Conservation (phyloP, 1,140 invertebrate species). For the Euura saliciscinereae region DNA sequence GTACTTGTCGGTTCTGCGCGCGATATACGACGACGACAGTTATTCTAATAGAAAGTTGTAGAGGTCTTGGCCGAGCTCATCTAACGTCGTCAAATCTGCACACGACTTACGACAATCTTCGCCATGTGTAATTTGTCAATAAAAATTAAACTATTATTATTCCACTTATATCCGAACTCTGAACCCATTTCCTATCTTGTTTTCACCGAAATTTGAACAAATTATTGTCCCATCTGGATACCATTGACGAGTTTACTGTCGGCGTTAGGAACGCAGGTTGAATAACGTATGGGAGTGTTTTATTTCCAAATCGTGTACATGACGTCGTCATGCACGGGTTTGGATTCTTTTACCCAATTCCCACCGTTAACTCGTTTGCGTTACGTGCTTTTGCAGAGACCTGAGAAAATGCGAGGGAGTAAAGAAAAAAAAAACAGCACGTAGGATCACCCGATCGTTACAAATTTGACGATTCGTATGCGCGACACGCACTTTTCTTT, state of each 20-base stretch:
- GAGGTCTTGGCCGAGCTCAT: too few relatives aligned
- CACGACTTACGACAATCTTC: too few relatives aligned
- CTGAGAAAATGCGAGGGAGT: background rate
- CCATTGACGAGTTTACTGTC: background rate
- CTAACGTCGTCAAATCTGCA: too few relatives aligned
- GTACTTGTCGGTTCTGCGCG: background rate
- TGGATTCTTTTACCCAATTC: constrained; percentile 7
- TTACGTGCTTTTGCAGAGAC: background rate
- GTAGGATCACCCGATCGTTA: background rate
- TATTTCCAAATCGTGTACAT: background rate
- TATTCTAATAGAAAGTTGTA: background rate
- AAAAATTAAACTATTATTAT: too few relatives aligned
- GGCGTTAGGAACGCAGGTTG: background rate
- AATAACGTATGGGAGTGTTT: background rate
- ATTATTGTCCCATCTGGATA: too few relatives aligned
- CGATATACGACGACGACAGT: constrained; percentile 2
- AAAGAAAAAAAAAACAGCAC: background rate
- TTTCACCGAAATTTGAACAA: too few relatives aligned
- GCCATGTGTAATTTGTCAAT: too few relatives aligned
- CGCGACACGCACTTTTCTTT: background rate
- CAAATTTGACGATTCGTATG: background rate
- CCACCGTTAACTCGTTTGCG: background rate
- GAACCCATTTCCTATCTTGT: too few relatives aligned
- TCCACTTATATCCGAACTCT: too few relatives aligned
- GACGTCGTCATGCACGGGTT: background rate